These are phyloP conservation scores for Xiphophorus hellerii DNA, from an alignment of 2,113 vertebrate species.

Conservation along the genomic window DNA sequence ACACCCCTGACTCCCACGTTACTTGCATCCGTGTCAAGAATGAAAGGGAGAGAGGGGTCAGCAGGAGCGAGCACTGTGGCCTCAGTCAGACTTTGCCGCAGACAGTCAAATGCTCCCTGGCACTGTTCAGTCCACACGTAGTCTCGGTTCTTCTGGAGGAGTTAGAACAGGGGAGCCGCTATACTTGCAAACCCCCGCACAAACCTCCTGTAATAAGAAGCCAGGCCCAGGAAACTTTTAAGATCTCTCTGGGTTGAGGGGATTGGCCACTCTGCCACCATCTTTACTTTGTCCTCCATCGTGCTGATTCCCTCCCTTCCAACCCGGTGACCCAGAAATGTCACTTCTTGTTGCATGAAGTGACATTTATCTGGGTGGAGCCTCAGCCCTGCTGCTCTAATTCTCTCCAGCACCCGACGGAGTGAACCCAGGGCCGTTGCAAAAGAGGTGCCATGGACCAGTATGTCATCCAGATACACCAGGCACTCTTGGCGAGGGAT, in stretches of 20 bases:
- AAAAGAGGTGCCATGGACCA: background rate
- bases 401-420: background rate
- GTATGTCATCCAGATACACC: conserved; percentile 3
- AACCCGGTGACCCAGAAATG: background rate
- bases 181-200: background rate
- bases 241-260: background rate
- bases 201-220: background rate
- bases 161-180: background rate
- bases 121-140: background rate
- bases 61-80: background rate
- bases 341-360: background rate
- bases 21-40: background rate
- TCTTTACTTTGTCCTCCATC: background rate
- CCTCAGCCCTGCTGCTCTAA: background rate
- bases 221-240: background rate
- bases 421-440: background rate
- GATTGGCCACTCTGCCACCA: background rate
- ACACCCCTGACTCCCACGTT: background rate
- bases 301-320: background rate
- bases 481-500: background rate
- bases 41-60: background rate
- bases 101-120: background rate
- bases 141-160: background rate
- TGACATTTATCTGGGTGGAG: background rate
- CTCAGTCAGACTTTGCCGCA: background rate